Conservation (phyloP, 2,888 invertebrate genomes). For the Dusona sp. region DNA sequence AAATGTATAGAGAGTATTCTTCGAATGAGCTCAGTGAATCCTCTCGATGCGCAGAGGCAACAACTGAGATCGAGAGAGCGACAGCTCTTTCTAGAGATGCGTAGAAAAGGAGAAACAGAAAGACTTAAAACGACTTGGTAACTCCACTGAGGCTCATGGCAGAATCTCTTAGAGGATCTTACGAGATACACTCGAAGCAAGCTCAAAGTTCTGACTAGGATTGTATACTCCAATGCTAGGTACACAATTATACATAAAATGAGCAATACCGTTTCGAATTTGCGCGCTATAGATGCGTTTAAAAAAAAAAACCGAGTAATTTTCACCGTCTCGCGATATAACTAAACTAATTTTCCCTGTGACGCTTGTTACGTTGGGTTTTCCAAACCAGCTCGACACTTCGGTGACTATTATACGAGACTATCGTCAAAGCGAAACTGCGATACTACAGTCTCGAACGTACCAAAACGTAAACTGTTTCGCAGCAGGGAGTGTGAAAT, state of each 20-base stretch:
- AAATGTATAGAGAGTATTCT: conserved; percentile 13
- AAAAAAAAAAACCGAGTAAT: conserved; percentile 49
- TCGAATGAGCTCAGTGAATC: conserved; percentile 51
- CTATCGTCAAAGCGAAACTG: conserved; percentile 57
- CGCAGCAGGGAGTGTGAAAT: conserved; percentile 56
- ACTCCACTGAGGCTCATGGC: conserved; percentile 49
- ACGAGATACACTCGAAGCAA: conserved; percentile 37
- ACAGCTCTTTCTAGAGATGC: conserved; percentile 31
- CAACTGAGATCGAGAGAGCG: conserved; percentile 50
- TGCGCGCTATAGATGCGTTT: conserved; percentile 15
- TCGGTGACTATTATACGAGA: conserved; percentile 57
- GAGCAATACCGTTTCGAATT: conserved; percentile 15
- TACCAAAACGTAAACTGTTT: conserved; percentile 60
- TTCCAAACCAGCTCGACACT: conserved; percentile 60
- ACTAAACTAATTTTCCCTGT: neutral
- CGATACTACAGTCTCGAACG: conserved; percentile 23
- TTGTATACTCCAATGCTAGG: neutral
- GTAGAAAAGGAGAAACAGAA: neutral
- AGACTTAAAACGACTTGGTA: conserved; percentile 52
- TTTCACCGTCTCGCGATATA: conserved; percentile 47
- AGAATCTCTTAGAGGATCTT: conserved; percentile 48
- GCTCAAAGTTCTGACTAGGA: conserved; percentile 27
- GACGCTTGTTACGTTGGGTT: conserved; percentile 23
- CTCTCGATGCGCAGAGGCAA: conserved; percentile 38
- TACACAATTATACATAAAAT: conserved; percentile 13